A percentile compares a stretch with the other conserved stretches of the same genome.
phyloP scores from a whole-genome alignment of 2,888 invertebrate species.

The Omphaloscelis lunosa region DNA sequence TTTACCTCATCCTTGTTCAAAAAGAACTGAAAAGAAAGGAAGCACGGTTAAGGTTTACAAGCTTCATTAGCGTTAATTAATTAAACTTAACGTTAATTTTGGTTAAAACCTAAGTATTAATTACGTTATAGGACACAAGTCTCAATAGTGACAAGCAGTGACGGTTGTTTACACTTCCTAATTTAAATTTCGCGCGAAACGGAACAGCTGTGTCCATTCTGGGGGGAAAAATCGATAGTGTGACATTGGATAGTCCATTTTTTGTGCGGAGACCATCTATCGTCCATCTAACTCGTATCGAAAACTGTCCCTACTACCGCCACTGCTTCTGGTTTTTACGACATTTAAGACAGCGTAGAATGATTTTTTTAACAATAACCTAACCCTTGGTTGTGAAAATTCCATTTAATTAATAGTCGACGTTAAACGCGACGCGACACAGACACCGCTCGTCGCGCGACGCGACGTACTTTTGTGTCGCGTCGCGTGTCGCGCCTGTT shows the following conservation, averaged over 20 bases:
- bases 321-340: conserved; percentile 25
- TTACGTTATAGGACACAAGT: background rate
- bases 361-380: background rate
- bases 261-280: conserved; percentile 20
- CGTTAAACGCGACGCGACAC: too few species aligned
- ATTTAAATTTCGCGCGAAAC: conserved; percentile 37
- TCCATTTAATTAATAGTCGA: too few species aligned
- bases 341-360: conserved; percentile 30
- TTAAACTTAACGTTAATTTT: conserved; percentile 39
- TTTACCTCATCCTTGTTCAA: conserved; percentile 87
- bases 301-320: conserved; percentile 4
- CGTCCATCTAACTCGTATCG: background rate
- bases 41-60: conserved; percentile 70
- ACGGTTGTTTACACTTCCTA: conserved; percentile 26
- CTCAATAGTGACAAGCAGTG: conserved; percentile 12
- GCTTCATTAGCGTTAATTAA: conserved; percentile 65
- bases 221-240: conserved; percentile 39
- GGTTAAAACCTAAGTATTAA: background rate
- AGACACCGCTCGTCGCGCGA: too few species aligned
- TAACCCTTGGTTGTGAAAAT: too few species aligned
- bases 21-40: conserved; percentile 85
- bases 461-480: too few species aligned
- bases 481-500: too few species aligned
- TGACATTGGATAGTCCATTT: conserved; percentile 23
- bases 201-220: conserved; percentile 22